Conservation (phyloP, 92 coral and sea anemone genomes). For the Epizoanthus illoricatus region DNA sequence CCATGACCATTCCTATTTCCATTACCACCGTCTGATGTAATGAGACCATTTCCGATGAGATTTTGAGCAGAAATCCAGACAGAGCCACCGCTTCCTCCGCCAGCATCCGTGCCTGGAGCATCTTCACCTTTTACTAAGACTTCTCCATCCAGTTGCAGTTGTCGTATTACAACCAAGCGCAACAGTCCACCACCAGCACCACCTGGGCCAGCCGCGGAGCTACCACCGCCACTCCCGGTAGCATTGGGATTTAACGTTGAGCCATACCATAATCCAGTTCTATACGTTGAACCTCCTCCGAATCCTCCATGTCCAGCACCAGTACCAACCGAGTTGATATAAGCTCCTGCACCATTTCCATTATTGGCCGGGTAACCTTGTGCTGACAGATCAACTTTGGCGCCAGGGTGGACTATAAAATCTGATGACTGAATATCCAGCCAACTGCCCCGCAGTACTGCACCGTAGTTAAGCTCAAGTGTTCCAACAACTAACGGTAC, state of each 20-base stretch:
- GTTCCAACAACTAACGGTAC: constrained; percentile 58
- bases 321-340: constrained; percentile 42
- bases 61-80: constrained; percentile 47
- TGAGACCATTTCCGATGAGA: constrained; percentile 51
- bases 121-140: constrained; percentile 46
- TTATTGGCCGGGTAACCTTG: constrained; percentile 45
- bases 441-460: constrained; percentile 66
- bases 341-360: constrained; percentile 55
- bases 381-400: constrained; percentile 53
- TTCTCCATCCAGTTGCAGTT: constrained; percentile 50
- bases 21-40: constrained; percentile 57
- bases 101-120: constrained; percentile 38
- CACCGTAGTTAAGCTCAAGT: constrained; percentile 62
- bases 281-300: constrained; percentile 51
- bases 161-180: constrained; percentile 44
- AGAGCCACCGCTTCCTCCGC: constrained; percentile 74
- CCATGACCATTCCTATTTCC: constrained; percentile 58
- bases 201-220: constrained; percentile 40
- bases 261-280: constrained; percentile 62
- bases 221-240: constrained; percentile 71
- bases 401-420: constrained; percentile 62
- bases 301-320: constrained; percentile 74
- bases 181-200: constrained; percentile 66
- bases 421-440: constrained; percentile 48
- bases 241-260: constrained; percentile 47